Evolutionary conservation across 2,113 vertebrate species (phyloP).

Genomic region (Dicentrarchus labrax): DNA sequence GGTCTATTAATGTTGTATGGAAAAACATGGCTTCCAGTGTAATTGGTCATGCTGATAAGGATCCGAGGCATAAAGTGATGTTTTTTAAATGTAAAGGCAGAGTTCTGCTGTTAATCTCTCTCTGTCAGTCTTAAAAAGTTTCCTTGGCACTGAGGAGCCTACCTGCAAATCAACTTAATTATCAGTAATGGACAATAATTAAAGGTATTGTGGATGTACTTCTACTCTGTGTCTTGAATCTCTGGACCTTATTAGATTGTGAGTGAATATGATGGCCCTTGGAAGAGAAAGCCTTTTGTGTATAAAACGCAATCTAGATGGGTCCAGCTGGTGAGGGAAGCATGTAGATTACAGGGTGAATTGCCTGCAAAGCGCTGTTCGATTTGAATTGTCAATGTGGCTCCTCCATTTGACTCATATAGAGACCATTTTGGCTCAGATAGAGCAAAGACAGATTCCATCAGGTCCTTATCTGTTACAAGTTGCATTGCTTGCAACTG

Average conservation of each 20-base stretch:
- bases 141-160: neutral
- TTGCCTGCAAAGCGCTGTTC: constrained; percentile 78
- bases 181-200: constrained; percentile 6
- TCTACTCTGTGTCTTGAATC: constrained; percentile 46
- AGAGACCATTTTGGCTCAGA: constrained; percentile 82
- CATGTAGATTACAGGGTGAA: constrained; percentile 80
- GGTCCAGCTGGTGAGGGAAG: constrained; percentile 62
- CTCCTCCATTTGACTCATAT: constrained; percentile 77
- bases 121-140: constrained; percentile 18
- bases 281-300: constrained; percentile 68
- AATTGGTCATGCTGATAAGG: constrained; percentile 36
- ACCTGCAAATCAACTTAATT: constrained; percentile 38
- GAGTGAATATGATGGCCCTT: constrained; percentile 55
- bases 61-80: neutral
- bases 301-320: constrained; percentile 80
- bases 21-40: constrained; percentile 2
- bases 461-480: constrained; percentile 91
- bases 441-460: constrained; percentile 91
- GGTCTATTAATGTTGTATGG: constrained; percentile 3
- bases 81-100: constrained; percentile 14
- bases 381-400: constrained; percentile 79
- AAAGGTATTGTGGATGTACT: constrained; percentile 37
- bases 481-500: constrained; percentile 91
- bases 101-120: neutral
- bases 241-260: constrained; percentile 64